phyloP scores from a whole-genome alignment of 2,888 invertebrate genomes.

The Sesia apiformis region DNA sequence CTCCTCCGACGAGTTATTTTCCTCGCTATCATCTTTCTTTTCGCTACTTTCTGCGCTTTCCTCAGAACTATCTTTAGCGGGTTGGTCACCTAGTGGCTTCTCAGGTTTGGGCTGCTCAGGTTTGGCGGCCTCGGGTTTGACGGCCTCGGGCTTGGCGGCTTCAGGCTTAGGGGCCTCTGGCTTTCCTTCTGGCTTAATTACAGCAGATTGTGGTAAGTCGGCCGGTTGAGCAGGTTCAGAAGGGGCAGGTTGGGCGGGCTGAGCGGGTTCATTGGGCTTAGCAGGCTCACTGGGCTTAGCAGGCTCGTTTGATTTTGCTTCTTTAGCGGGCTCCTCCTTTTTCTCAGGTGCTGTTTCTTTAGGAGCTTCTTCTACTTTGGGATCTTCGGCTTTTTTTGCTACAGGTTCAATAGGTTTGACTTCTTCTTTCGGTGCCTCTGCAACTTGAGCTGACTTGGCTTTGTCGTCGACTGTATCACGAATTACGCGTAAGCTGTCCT shows the following conservation, averaged over 20 bases:
- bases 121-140: slow-evolving; percentile 8
- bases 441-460: slow-evolving; percentile 17
- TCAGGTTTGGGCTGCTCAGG: too few species aligned
- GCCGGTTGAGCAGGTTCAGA: slow-evolving; percentile 9
- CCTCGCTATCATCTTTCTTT: slow-evolving; percentile 23
- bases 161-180: slow-evolving; percentile 10
- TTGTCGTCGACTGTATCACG: slow-evolving; percentile 53
- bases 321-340: slow-evolving; percentile 11
- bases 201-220: slow-evolving; percentile 8
- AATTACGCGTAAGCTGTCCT: slow-evolving; percentile 42
- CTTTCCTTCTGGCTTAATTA: slow-evolving; percentile 7
- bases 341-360: slow-evolving; percentile 7
- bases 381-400: slow-evolving; percentile 16
- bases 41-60: slow-evolving; percentile 29
- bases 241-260: slow-evolving; percentile 7
- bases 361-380: slow-evolving; percentile 13
- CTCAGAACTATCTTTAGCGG: slow-evolving; percentile 28
- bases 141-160: slow-evolving; percentile 14
- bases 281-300: slow-evolving; percentile 9
- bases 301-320: slow-evolving; percentile 11
- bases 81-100: slow-evolving; percentile 12
- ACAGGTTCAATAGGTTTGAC: slow-evolving; percentile 17
- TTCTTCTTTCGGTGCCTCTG: slow-evolving; percentile 11
- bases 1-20: slow-evolving; percentile 36
- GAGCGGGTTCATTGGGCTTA: slow-evolving; percentile 7